A percentile compares a stretch with the other conserved stretches of the same genome.
phyloP scores from a whole-genome alignment of 2,888 invertebrate genomes.

The Conus canariensis region DNA sequence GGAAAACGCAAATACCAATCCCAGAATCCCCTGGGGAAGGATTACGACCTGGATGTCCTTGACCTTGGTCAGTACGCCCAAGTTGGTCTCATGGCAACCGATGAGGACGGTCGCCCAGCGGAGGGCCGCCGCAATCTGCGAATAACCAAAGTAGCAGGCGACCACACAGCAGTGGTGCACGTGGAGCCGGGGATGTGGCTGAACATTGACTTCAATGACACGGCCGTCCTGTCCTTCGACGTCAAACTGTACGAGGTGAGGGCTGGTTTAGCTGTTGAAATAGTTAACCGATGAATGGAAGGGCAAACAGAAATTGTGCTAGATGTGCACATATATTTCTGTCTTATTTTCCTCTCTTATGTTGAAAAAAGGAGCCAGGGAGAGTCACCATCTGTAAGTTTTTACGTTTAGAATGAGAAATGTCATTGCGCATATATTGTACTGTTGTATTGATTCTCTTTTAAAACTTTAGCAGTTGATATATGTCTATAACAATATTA shows the following conservation, averaged over 20 bases:
- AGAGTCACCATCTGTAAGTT: too few species aligned
- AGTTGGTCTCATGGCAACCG: constrained; percentile 64
- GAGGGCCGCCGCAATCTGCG: constrained; percentile 50
- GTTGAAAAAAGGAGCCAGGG: too few species aligned
- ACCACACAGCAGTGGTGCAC: constrained; percentile 64
- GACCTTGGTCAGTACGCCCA: constrained; percentile 67
- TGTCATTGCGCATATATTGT: too few species aligned
- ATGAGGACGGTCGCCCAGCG: constrained; percentile 54
- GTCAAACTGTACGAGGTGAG: constrained; percentile 64
- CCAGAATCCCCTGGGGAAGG: constrained; percentile 54
- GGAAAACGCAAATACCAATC: constrained; percentile 53
- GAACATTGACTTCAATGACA: constrained; percentile 64
- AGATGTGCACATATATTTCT: background rate
- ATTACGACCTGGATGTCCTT: constrained; percentile 60
- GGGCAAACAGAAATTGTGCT: background rate
- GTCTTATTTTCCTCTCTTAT: too few species aligned
- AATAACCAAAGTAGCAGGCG: constrained; percentile 61
- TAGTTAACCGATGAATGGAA: background rate
- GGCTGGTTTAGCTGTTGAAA: background rate
- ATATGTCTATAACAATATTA: too few species aligned
- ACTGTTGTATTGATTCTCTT: too few species aligned
- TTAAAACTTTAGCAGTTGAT: too few species aligned
- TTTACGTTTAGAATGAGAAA: too few species aligned
- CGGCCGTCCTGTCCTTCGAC: constrained; percentile 64
- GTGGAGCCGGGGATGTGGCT: constrained; percentile 63